Conservation (phyloP, 2,113 vertebrate species). For the Hippolais icterina region DNA sequence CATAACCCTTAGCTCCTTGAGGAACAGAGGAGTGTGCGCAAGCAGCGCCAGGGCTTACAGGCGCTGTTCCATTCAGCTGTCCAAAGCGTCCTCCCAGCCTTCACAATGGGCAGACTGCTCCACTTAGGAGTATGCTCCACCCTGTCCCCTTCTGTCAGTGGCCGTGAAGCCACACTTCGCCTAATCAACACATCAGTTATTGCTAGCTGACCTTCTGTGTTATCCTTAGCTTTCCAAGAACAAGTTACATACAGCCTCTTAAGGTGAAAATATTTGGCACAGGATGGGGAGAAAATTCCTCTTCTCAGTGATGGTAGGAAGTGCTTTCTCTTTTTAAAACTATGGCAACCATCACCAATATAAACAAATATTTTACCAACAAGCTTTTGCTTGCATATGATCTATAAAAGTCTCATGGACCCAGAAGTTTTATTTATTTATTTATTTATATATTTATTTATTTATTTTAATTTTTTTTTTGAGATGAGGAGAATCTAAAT, state of each 20-base stretch:
- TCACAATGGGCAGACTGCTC: background rate
- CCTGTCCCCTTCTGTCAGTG: accelerated
- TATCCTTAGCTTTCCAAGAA: background rate
- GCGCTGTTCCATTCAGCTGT: background rate
- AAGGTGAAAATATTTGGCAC: background rate
- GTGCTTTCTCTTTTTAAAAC: background rate
- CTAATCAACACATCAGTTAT: background rate
- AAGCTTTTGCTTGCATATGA: background rate
- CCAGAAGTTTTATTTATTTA: no score
- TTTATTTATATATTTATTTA: no score
- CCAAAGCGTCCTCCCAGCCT: background rate
- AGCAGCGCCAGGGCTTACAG: accelerated
- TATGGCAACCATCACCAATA: accelerated
- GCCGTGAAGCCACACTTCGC: background rate
- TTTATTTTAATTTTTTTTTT: background rate
- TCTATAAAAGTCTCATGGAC: background rate
- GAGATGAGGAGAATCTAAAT: background rate
- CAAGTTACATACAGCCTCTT: background rate
- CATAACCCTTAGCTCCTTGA: accelerated
- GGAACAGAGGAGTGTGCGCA: accelerated
- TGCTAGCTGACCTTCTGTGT: background rate
- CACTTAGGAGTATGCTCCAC: accelerated
- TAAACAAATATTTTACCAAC: background rate
- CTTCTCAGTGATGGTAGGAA: background rate
- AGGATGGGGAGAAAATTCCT: background rate